These are phyloP conservation scores for Euplexia lucipara DNA, from an alignment of 2,888 invertebrate species.

Conservation along the genomic window DNA sequence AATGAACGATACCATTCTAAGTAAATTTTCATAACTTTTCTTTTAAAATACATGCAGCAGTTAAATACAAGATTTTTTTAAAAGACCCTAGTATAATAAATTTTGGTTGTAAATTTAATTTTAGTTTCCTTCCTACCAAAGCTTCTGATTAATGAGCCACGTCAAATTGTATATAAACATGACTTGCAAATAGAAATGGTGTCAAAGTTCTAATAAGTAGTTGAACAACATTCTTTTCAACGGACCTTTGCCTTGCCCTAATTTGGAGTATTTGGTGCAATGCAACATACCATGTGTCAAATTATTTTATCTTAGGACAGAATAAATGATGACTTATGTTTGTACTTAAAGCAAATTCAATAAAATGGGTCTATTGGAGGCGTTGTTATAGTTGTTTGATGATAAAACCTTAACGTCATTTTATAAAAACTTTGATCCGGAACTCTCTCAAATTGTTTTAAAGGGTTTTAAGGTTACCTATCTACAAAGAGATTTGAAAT, in stretches of 20 bases:
- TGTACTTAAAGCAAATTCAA: not conserved
- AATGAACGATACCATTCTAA: too few relatives aligned
- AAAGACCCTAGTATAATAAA: too few relatives aligned
- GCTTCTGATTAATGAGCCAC: conserved; percentile 20
- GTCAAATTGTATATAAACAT: conserved; percentile 18
- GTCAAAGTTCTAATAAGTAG: conserved; percentile 32
- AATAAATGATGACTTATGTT: conserved; percentile 9
- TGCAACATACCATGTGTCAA: conserved; percentile 8
- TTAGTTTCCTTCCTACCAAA: conserved; percentile 2
- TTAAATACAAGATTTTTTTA: too few relatives aligned
- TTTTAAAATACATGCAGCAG: too few relatives aligned
- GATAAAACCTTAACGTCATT: too few relatives aligned
- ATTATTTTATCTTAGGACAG: conserved; percentile 25
- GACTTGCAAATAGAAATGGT: conserved; percentile 17
- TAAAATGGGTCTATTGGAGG: too few relatives aligned
- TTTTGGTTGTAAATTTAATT: not conserved
- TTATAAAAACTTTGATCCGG: too few relatives aligned
- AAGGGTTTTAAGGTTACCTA: too few relatives aligned
- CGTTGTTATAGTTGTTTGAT: too few relatives aligned
- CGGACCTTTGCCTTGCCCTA: conserved; percentile 45
- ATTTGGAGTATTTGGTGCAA: conserved; percentile 15
- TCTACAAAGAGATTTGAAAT: too few relatives aligned
- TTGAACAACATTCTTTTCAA: conserved; percentile 44
- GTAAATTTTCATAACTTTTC: too few relatives aligned
- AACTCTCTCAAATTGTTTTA: too few relatives aligned